Evolutionary conservation across 2,113 vertebrate genomes (phyloP), one percentile per base, ranked within the genome.

Genomic region (Eurystomus gularis): DNA sequence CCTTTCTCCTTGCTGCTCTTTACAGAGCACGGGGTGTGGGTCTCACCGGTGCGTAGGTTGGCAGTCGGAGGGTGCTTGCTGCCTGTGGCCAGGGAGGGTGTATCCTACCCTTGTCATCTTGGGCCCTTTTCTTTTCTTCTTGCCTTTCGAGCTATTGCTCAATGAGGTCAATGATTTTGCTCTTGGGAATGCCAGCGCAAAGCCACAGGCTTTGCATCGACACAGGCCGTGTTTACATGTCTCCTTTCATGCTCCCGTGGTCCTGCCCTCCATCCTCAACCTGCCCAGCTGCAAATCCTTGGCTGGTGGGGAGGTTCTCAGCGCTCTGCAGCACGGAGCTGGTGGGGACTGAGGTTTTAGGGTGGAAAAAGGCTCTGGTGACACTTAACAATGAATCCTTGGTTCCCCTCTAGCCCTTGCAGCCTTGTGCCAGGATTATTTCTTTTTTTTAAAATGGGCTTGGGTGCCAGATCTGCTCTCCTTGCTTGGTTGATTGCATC

Each of bases 111-210:
- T 46, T 23, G 44, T 25, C 70, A 39, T 39, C 82, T 39, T 4
- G 1, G 2, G 21, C 31, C n/a, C 42, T 84, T 69, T 75, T 55
- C 90, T 93, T 86, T 76, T 13, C 85, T 58, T 83, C 82, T 68
- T 40, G 90, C 82, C 60, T 54, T 23, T 61, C 29, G 42, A 92
- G 85, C 57, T 66, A 9, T 91, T 87, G 87, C 92, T 94, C 96
- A 95, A 85, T 0, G 2, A 57, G 24, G 54, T 37, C 79, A 48
- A 1, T 60, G 82, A 42, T 90, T 88, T 83, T 26, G 49, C 68
- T 81, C 25, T 65, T 26, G 88, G 93, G 82, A 90, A 77, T 10
- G 76, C n/a, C 88, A 82, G 78, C 68, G 7, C 3, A 17, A 52
- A 86, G 90, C 57, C 82, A 29, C 24, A 8, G 64, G 86, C 81